Conservation (phyloP, 2,113 vertebrate genomes). For the Channa argus region DNA sequence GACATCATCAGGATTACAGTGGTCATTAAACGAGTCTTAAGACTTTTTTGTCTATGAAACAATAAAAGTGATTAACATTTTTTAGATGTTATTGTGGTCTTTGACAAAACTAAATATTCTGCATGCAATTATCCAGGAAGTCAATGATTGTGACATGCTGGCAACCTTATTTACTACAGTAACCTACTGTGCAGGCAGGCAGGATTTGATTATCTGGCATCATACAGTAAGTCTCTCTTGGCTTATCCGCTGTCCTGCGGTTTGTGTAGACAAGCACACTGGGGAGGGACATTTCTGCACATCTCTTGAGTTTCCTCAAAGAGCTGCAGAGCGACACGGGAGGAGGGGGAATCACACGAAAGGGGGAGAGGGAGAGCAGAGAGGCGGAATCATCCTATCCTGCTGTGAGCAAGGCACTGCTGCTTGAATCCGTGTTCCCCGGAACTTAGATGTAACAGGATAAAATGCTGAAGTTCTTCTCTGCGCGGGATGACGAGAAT, state of each 20-base stretch:
- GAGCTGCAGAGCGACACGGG: conserved; percentile 75
- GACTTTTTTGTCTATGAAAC: conserved; percentile 81
- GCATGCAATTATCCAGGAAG: not conserved
- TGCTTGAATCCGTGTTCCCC: conserved; percentile 32
- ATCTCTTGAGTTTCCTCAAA: conserved; percentile 77
- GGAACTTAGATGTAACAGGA: conserved; percentile 54
- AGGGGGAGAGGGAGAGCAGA: conserved; percentile 40
- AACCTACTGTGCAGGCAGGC: conserved; percentile 6
- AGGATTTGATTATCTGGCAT: conserved; percentile 29
- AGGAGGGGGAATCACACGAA: conserved; percentile 55
- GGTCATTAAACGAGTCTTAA: conserved; percentile 86
- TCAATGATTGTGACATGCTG: not conserved
- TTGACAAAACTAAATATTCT: conserved; percentile 1
- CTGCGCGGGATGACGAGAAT: conserved; percentile 79
- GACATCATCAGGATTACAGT: conserved; percentile 80
- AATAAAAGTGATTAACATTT: conserved; percentile 86
- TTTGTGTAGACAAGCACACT: conserved; percentile 42
- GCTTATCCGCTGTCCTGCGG: conserved; percentile 45
- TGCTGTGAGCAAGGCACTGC: conserved; percentile 53
- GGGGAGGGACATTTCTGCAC: conserved; percentile 71
- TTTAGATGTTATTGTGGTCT: conserved; percentile 69
- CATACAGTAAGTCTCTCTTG: conserved; percentile 22
- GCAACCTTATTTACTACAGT: not conserved
- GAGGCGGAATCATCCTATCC: conserved; percentile 56
- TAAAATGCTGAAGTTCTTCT: conserved; percentile 82